These are phyloP conservation scores for Cryptophagus acutangulus DNA, from an alignment of 2,888 invertebrate species.

Conservation along the genomic window DNA sequence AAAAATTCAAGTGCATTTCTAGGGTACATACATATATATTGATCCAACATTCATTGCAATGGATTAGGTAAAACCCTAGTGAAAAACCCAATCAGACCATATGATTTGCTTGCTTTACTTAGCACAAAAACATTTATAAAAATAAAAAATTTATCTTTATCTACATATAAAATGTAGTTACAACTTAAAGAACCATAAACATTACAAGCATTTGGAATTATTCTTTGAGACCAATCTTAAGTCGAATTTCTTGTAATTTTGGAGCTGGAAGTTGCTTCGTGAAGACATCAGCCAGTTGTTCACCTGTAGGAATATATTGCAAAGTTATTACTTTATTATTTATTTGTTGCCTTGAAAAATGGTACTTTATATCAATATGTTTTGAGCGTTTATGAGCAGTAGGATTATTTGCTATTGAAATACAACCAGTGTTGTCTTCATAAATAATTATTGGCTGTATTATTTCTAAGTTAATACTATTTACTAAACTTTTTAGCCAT, in stretches of 20 bases:
- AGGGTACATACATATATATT: too few relatives aligned
- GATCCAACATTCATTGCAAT: too few relatives aligned
- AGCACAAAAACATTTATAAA: too few relatives aligned
- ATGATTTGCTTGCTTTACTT: too few relatives aligned
- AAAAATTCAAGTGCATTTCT: too few relatives aligned
- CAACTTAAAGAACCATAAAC: too few relatives aligned
- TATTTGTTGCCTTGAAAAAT: slow-evolving; percentile 6
- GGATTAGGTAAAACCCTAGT: too few relatives aligned
- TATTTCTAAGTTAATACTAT: neutral
- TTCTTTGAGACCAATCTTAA: slow-evolving; percentile 3
- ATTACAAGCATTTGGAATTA: too few relatives aligned
- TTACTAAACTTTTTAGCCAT: slow-evolving; percentile 5
- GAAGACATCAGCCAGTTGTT: slow-evolving; percentile 5
- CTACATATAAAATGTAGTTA: too few relatives aligned
- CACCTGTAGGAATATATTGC: slow-evolving; percentile 7
- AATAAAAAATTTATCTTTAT: too few relatives aligned
- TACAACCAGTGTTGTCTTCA: slow-evolving; percentile 8
- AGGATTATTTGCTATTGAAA: slow-evolving; percentile 4
- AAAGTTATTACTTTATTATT: neutral
- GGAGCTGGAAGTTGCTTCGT: slow-evolving; percentile 1
- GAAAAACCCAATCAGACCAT: too few relatives aligned
- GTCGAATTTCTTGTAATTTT: slow-evolving; percentile 1
- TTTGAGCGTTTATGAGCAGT: slow-evolving; percentile 3
- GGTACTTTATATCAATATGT: slow-evolving; percentile 10
- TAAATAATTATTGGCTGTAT: slow-evolving; percentile 3